Base-by-base conservation (phyloP, 2,888 invertebrate genomes). In the Plusia festucae region DNA sequence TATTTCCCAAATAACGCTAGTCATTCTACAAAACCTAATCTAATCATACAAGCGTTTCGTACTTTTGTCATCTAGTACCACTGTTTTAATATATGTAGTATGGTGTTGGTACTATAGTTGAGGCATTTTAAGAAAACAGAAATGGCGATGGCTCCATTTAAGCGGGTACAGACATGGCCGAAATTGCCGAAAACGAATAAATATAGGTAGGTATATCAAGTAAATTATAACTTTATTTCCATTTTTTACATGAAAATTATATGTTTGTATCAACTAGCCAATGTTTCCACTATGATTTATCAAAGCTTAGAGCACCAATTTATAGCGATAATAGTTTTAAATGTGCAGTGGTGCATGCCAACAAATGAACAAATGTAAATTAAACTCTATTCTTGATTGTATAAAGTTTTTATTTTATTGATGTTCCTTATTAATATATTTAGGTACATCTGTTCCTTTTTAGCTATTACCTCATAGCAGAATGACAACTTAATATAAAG, bases 301-400 rank as follows among this genome's bases (percentile, higher is more conserved):
- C 40, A 40, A 40, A 40, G 40, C 15, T 34, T 15, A 13, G 15
- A 15, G 34, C 40, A n/a, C 9, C 8, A 30, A 40, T n/a, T 40
- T 15, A n/a, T n/a, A n/a, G 40, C 40, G 40, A 40, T 40, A 40
- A 40, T 40, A 40, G 40, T 40, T 40, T 40, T n/a, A 40, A n/a
- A 40, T 40, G 30, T 30, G 40, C 40, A 40, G 40, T 40, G 40
- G 6, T 40, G 40, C 40, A 40, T 40, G 40, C 40, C 40, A 40
- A 40, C 15, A 40, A n/a, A n/a, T n/a, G n/a, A 5, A 1, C 4
- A 40, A 40, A 15, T 4, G n/a, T 15, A n/a, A 40, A 40, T 40
- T 4, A 40, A 40, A 40, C 40, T 40, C n/a, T 40, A 40, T 40
- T 2, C 6, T n/a, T 5, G 4, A 40, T n/a, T 3, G 40, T 13